phyloP scores from a whole-genome alignment of 37 sponge, comb jelly and placozoan genomes.

The Mnemiopsis leidyi region DNA sequence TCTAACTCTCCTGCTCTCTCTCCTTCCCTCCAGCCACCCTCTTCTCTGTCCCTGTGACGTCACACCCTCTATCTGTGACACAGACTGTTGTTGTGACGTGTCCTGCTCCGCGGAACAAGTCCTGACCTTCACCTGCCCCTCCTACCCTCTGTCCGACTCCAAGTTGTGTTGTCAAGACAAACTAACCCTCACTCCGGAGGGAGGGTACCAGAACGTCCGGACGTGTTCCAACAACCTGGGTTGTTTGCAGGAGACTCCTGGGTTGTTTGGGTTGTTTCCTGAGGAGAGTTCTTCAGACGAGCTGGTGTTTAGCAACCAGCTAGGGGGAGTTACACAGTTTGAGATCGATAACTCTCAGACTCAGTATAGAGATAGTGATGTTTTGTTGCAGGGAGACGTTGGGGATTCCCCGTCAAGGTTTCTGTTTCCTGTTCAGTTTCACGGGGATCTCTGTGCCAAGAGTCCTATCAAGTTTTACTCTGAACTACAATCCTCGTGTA shows the following conservation, averaged over 20 bases:
- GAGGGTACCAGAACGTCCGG: not conserved
- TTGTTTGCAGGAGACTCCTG: not conserved
- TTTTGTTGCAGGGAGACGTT: not conserved
- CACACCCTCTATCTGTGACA: not conserved
- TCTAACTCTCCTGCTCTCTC: not conserved
- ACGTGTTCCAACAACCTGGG: not conserved
- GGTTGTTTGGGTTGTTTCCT: not conserved
- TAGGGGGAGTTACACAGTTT: not conserved
- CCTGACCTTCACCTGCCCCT: constrained; percentile 27
- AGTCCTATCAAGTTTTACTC: constrained; percentile 27
- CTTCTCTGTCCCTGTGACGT: not conserved
- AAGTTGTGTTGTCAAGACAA: constrained; percentile 43
- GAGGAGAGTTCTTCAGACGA: not conserved
- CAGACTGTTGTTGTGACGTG: constrained; percentile 47
- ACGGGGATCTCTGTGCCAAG: constrained; percentile 28
- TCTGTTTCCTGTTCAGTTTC: constrained; percentile 13
- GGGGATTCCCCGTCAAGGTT: not conserved
- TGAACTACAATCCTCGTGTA: not conserved
- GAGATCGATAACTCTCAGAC: not conserved
- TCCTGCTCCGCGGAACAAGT: constrained; percentile 16
- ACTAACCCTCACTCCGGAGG: not conserved
- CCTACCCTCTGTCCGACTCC: constrained; percentile 40
- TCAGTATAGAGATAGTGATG: constrained; percentile 36
- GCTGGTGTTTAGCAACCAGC: not conserved
- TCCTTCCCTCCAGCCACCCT: not conserved